Conservation (phyloP, 2,113 vertebrate species). For the Progne subis region DNA sequence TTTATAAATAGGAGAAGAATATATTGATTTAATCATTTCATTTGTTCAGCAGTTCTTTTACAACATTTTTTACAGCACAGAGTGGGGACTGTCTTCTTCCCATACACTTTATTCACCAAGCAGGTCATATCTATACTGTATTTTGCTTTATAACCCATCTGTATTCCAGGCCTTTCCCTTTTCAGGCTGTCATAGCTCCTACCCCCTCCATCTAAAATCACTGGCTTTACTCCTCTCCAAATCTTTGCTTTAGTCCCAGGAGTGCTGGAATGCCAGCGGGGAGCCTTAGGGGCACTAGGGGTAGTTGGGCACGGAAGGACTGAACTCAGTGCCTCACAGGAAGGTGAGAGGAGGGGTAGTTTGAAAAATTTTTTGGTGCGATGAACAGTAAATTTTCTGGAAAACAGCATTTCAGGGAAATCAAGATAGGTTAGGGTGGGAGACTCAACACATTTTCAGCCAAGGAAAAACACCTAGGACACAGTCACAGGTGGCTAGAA, state of each 20-base stretch:
- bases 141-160: not conserved
- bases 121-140: not conserved
- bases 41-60: conserved; percentile 14
- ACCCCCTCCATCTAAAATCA: not conserved
- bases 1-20: conserved; percentile 45
- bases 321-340: not conserved
- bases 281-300: accelerated
- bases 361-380: not conserved
- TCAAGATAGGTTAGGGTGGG: not conserved
- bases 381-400: not conserved
- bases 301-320: accelerated
- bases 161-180: not conserved
- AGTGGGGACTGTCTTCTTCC: not conserved
- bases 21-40: conserved; percentile 33
- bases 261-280: accelerated
- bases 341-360: not conserved
- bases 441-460: not conserved
- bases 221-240: not conserved
- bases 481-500: not conserved
- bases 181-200: not conserved
- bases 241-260: not conserved
- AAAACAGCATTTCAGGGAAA: not conserved
- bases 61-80: not conserved
- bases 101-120: not conserved
- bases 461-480: not conserved